phyloP scores from a whole-genome alignment of 2,888 invertebrate genomes.

The Heliconius cydno region DNA sequence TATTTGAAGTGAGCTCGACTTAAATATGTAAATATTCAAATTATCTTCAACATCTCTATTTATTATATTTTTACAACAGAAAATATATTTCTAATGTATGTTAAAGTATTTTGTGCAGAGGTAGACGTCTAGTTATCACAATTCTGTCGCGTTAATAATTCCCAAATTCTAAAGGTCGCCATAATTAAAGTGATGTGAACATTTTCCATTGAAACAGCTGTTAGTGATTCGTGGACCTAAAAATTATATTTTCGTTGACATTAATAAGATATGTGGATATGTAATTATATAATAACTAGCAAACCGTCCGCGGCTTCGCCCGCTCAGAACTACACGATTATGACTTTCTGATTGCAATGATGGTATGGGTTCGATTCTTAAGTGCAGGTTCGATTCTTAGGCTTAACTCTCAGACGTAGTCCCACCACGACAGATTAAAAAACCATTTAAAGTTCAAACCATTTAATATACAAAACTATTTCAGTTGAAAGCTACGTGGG shows the following conservation, averaged over 20 bases:
- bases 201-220: background rate
- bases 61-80: too few species aligned
- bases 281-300: background rate
- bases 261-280: background rate
- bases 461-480: slow-evolving; percentile 10
- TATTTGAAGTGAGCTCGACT: too few species aligned
- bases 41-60: background rate
- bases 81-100: background rate
- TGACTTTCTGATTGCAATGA: too few species aligned
- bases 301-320: too few species aligned
- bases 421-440: background rate
- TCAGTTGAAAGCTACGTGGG: slow-evolving; percentile 90
- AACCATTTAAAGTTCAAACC: background rate
- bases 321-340: too few species aligned
- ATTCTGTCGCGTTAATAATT: slow-evolving; percentile 8
- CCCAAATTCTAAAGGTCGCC: slow-evolving; percentile 13
- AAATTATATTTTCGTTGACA: background rate
- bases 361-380: too few species aligned
- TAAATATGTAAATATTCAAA: background rate
- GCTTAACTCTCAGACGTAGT: background rate
- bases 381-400: too few species aligned
- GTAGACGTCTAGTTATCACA: background rate
- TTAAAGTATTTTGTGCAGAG: background rate
- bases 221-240: background rate
- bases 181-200: slow-evolving; percentile 24